Conservation (phyloP, 1,140 invertebrate species). For the Drosophila sturtevanti region DNA sequence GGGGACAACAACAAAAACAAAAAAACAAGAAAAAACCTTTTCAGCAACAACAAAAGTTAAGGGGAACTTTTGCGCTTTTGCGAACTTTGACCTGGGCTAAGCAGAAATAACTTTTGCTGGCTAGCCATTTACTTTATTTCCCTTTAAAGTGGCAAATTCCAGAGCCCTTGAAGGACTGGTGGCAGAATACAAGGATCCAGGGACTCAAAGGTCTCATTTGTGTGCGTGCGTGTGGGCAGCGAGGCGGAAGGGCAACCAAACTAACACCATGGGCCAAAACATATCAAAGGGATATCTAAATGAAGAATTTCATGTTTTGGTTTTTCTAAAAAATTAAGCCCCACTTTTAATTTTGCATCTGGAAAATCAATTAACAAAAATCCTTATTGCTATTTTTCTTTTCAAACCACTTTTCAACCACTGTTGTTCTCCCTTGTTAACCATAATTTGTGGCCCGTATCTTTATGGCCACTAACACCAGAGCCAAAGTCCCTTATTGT, state of each 20-base stretch:
- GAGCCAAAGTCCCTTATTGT: constrained; percentile 24
- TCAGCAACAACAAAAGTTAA: not conserved
- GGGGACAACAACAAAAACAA: not conserved
- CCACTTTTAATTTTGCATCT: not conserved
- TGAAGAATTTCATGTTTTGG: not conserved
- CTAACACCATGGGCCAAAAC: not conserved
- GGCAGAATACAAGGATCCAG: not conserved
- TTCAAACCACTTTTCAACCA: constrained; percentile 1
- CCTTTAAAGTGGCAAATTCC: constrained; percentile 5
- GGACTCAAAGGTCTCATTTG: not conserved
- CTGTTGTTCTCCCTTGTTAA: constrained; percentile 31
- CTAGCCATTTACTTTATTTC: not conserved
- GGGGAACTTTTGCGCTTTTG: constrained; percentile 8
- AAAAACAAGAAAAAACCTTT: not conserved
- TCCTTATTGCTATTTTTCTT: not conserved
- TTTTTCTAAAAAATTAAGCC: not conserved
- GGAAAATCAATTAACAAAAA: not conserved
- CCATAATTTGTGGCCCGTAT: constrained; percentile 54
- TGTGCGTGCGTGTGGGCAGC: not conserved
- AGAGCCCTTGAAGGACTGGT: not conserved
- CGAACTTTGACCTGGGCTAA: constrained; percentile 36
- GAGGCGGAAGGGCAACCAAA: not conserved
- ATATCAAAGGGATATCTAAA: not conserved
- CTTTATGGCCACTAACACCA: constrained; percentile 38
- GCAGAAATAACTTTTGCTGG: constrained; percentile 3